Conservation (phyloP, 2,797 vertebrate species). For the Ceyx erithaca region DNA sequence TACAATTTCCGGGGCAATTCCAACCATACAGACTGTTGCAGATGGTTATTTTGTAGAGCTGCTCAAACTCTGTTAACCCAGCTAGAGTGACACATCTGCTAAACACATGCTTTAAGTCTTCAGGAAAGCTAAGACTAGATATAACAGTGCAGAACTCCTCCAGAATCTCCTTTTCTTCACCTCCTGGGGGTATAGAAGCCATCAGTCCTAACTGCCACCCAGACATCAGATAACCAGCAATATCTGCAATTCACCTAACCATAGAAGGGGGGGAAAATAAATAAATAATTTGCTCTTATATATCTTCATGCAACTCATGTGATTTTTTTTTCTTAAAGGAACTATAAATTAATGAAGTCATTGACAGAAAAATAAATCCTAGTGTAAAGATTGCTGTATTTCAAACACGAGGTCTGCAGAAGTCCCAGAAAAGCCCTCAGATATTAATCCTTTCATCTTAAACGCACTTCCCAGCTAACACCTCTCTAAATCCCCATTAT, state of each 20-base stretch:
- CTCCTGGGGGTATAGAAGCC: not conserved
- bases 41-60: not conserved
- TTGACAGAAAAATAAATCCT: not conserved
- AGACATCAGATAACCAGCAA: not conserved
- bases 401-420: not conserved
- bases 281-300: not conserved
- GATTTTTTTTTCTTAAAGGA: not conserved
- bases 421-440: not conserved
- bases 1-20: not conserved
- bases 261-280: not conserved
- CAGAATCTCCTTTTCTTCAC: not conserved
- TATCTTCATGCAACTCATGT: not conserved
- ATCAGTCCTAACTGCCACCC: not conserved
- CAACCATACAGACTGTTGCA: not conserved
- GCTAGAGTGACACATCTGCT: not conserved
- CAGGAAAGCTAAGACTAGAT: not conserved
- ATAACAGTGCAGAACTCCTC: not conserved
- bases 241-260: not conserved
- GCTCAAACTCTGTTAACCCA: not conserved
- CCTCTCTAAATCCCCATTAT: not conserved
- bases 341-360: not conserved
- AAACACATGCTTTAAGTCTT: not conserved
- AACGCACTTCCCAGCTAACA: not conserved
- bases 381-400: not conserved
- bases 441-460: slow-evolving; percentile 22